Base-by-base conservation (phyloP, 2,797 vertebrate species). In the Hydrophis major region DNA sequence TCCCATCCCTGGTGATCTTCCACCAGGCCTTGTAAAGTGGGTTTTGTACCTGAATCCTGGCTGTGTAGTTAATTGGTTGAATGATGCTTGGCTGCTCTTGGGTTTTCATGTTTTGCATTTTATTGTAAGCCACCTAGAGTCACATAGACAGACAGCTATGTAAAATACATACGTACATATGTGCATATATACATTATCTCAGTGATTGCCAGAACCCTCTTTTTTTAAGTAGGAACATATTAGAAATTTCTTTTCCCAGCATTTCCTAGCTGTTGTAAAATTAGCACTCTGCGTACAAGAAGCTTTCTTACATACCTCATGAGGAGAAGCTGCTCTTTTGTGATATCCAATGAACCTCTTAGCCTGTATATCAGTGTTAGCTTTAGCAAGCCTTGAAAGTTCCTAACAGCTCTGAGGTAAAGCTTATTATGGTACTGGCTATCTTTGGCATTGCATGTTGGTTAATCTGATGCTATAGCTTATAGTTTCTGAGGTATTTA, bases 361-460 rank as follows among this genome's bases (percentile, higher is more conserved):
- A 50, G 13, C 13, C 25, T 92, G n/a, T 78, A 91, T 90, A 91
- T 95, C 4, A 2, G 59, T 92, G n/a, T 88, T 91, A 88, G 94
- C 61, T 69, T 53, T 87, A 66, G 10, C 3, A 50, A 95, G 94
- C 94, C 47, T 32, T 57, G 27, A 50, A 63, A 90, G 86, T 7
- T 22, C 32, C 2, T 10, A 60, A 66, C n/a, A 92, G 50, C 27
- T 94, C 6, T 25, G 96, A 96, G 96, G 97, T 97, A 96, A 96
- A 96, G 97, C 97, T 98, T 98, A 97, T 98, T 98, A 98, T 94
- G 95, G 47, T 97, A 96, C 96, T 92, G 94, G 94, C 95, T 90
- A 95, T 96, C 95, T 98, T 98, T 98, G 97, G 97, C 97, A 97
- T 96, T 94, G 94, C 97, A 90, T 97, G 93, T 97, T 97, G 97